Percentiles rank a stretch among this genome's conserved stretches.
phyloP scores from a whole-genome alignment of 2,888 invertebrate genomes.

The Therioaphis trifolii region DNA sequence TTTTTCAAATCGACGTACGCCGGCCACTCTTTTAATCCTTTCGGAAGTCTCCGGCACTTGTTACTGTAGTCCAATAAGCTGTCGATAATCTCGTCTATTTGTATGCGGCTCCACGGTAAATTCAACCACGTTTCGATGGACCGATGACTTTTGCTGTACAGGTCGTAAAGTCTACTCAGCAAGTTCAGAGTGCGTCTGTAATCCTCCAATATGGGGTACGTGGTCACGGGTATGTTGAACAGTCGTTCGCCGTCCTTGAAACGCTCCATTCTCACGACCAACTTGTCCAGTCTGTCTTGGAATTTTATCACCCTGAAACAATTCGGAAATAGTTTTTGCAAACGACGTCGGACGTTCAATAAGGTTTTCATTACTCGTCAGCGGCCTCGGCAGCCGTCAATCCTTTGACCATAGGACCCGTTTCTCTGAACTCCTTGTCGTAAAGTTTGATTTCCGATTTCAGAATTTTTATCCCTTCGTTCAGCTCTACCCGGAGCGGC shows the following conservation, averaged over 20 bases:
- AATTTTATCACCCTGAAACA: constrained; percentile 78
- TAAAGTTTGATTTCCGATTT: background rate
- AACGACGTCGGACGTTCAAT: background rate
- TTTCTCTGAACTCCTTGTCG: constrained; percentile 74
- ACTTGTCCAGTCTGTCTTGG: constrained; percentile 84
- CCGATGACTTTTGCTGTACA: constrained; percentile 85
- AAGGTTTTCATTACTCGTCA: constrained; percentile 73
- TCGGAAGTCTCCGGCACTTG: constrained; percentile 85
- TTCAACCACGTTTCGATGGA: constrained; percentile 89
- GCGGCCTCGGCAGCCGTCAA: constrained; percentile 87
- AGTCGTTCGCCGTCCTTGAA: constrained; percentile 86
- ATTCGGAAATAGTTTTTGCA: constrained; percentile 59
- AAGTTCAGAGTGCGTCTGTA: constrained; percentile 87
- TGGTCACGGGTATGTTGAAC: constrained; percentile 71
- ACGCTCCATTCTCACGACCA: constrained; percentile 84
- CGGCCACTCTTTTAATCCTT: constrained; percentile 88
- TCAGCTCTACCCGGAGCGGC: constrained; percentile 19
- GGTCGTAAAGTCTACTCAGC: constrained; percentile 82
- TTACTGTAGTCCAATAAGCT: constrained; percentile 87
- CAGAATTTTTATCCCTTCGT: background rate
- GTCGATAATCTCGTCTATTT: constrained; percentile 82
- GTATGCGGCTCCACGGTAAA: constrained; percentile 84
- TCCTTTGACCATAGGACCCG: constrained; percentile 88
- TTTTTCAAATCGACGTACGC: constrained; percentile 86
- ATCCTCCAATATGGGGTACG: constrained; percentile 82